A percentile compares a stretch with the other conserved stretches of the same genome.
These are phyloP conservation scores for Nymphicus hollandicus DNA, from an alignment of 2,113 vertebrate genomes.

Conservation along the genomic window DNA sequence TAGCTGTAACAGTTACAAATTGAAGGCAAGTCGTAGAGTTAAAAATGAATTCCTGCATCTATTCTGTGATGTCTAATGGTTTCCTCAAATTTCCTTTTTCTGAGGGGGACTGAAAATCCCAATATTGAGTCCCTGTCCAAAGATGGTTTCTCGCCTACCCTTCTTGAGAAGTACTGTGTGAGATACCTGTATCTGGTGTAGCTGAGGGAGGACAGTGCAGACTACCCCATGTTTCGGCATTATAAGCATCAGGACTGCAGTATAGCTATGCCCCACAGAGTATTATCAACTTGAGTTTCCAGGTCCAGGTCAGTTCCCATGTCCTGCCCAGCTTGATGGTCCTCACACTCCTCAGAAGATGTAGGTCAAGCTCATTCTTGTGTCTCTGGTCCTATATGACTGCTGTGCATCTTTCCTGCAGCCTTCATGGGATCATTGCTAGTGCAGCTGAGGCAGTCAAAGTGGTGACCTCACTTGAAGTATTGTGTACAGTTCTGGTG, in stretches of 20 bases:
- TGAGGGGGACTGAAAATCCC: background rate
- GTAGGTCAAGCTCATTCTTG: background rate
- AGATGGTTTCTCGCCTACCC: background rate
- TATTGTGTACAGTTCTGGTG: too few relatives aligned
- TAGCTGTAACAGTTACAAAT: background rate
- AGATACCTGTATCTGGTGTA: background rate
- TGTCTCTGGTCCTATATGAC: background rate
- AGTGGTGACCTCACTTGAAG: background rate
- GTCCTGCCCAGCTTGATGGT: background rate
- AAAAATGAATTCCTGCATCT: background rate
- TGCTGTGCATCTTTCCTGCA: background rate
- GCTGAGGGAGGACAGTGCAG: background rate
- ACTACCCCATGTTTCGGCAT: rapidly evolving
- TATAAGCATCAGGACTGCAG: background rate
- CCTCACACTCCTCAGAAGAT: background rate
- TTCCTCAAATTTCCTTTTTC: background rate
- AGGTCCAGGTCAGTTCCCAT: background rate
- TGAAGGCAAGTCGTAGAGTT: background rate
- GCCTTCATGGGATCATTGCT: background rate
- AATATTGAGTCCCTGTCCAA: background rate
- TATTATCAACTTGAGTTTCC: background rate
- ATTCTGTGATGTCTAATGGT: background rate
- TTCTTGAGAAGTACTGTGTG: background rate
- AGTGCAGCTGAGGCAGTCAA: background rate
- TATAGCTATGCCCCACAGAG: background rate